Base-by-base conservation (phyloP, 2,888 invertebrate genomes). In the Scaptomyza polygonia region DNA sequence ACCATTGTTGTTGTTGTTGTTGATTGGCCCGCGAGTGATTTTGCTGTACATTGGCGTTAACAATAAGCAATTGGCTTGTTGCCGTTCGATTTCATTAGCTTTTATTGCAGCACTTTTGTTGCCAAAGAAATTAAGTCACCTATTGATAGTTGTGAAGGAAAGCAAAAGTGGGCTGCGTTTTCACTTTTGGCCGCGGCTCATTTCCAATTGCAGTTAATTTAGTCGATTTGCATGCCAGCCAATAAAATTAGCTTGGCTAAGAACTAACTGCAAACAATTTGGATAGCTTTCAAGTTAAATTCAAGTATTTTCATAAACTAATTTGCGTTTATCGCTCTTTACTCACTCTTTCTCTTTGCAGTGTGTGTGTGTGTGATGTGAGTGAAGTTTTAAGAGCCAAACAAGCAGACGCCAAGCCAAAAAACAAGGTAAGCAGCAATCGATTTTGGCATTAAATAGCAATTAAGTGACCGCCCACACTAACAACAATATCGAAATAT, bases 71-170 rank as follows among this genome's bases (percentile, higher is more conserved):
- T 39, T 39, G 39, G 39, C 69, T 72, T 58, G 65, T 62, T 63
- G 69, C 54, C 59, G 81, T 79, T 88, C 85, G 88, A 86, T 88
- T 86, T 85, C 85, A 86, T 85, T 88, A 88, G 85, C 67, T 81
- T 81, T 75, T 80, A 82, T 80, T 80, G 82, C 82, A 81, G 77
- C 82, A 79, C 68, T 75, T 80, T 73, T 78, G 68, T 77, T 71
- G 69, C 62, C 69, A 58, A 79, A 59, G 86, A 86, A 88, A 88
- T 85, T 80, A 88, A 88, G 88, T 87, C 82, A 79, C 85, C 77
- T 77, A 85, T 72, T 73, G 88, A 88, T 88, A 88, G 87, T 77
- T 85, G 30, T 34, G 36, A 73, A 77, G 67, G 67, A 87, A 87
- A 76, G 81, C 79, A 85, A 81, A 71, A 85, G 85, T 79, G 66